Conservation (phyloP, 1,140 invertebrate species). For the Drosophila mayri region DNA sequence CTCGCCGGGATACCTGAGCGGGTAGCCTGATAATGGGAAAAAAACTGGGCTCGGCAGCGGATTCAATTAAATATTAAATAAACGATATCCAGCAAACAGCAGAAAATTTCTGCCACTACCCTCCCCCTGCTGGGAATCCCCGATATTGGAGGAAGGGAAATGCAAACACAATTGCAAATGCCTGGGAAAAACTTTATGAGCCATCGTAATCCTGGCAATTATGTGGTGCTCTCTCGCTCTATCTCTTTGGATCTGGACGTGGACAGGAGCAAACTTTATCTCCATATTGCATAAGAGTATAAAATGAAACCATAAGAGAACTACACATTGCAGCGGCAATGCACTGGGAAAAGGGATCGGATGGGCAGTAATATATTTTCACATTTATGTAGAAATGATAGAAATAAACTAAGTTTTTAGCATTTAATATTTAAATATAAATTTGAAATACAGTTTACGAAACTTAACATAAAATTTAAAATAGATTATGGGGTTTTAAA, state of each 20-base stretch:
- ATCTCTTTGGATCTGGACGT: slow-evolving; percentile 3
- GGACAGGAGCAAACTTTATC: slow-evolving; percentile 64
- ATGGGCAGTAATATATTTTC: fast-evolving
- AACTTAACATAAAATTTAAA: no score
- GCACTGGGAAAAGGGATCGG: slow-evolving; percentile 3
- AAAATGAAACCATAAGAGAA: slow-evolving; percentile 69
- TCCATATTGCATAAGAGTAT: slow-evolving; percentile 72
- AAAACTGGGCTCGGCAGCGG: slow-evolving; percentile 51
- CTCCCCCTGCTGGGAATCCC: background rate
- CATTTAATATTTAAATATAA: background rate
- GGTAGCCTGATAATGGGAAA: slow-evolving; percentile 44
- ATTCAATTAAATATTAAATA: slow-evolving; percentile 83
- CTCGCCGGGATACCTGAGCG: slow-evolving; percentile 5
- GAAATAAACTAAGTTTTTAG: background rate
- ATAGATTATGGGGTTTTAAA: background rate
- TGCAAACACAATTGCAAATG: slow-evolving; percentile 66
- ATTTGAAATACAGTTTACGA: background rate
- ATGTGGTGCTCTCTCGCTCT: slow-evolving; percentile 42
- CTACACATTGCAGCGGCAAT: slow-evolving; percentile 27
- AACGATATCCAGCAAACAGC: slow-evolving; percentile 75
- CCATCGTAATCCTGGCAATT: slow-evolving; percentile 73
- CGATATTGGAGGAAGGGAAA: slow-evolving; percentile 49
- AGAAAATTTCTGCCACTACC: slow-evolving; percentile 49
- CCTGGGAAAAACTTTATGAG: slow-evolving; percentile 66
- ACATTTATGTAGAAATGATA: background rate